A percentile compares a stretch with the other conserved stretches of the same genome.
phyloP scores from a whole-genome alignment of 2,888 invertebrate species.

The Pseudococcus longispinus region DNA sequence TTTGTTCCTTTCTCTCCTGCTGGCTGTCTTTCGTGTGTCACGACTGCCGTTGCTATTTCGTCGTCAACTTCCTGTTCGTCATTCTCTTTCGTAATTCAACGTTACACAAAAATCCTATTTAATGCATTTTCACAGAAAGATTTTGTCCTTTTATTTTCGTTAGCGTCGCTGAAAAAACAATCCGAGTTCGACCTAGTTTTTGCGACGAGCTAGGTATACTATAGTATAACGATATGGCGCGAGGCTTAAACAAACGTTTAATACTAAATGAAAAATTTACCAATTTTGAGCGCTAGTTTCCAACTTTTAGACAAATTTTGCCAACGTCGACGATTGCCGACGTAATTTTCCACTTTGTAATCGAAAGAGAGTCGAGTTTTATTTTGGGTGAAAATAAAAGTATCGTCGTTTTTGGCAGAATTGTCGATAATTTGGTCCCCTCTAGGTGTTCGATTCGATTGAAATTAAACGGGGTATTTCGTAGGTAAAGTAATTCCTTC shows the following conservation, averaged over 20 bases:
- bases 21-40: background rate
- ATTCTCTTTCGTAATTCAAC: constrained; percentile 14
- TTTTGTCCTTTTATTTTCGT: constrained; percentile 19
- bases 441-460: too few species aligned
- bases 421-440: too few species aligned
- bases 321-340: background rate
- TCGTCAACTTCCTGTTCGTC: constrained; percentile 28
- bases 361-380: background rate
- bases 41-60: constrained; percentile 23
- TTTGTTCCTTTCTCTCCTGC: background rate
- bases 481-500: too few species aligned
- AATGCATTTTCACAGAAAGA: constrained; percentile 7
- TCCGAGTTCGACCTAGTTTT: constrained; percentile 1
- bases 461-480: too few species aligned
- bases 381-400: background rate
- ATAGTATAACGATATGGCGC: background rate
- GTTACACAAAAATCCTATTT: constrained; percentile 27
- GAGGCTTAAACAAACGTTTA: background rate
- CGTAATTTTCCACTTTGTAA: background rate
- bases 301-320: background rate
- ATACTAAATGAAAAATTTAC: background rate
- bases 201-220: background rate
- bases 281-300: background rate
- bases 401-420: background rate
- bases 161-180: background rate